Conservation (phyloP, 2,888 invertebrate genomes). For the Clostera curtula region DNA sequence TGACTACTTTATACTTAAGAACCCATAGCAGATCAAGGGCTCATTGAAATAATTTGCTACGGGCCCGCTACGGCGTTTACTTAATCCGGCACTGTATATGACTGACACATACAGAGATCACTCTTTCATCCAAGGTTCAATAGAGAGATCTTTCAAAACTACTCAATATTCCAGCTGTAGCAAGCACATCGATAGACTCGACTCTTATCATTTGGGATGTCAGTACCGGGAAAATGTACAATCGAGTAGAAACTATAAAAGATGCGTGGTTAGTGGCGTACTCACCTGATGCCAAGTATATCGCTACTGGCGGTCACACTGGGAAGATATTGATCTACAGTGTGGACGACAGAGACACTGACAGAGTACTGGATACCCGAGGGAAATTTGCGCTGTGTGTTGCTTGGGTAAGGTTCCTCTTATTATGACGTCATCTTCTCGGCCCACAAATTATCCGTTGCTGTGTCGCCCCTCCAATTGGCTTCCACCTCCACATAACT, state of each 20-base stretch:
- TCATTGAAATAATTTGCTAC: no score
- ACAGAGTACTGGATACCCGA: slow-evolving; percentile 90
- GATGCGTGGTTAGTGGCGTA: slow-evolving; percentile 96
- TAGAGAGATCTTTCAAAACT: neutral
- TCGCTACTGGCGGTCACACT: slow-evolving; percentile 93
- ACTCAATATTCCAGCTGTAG: slow-evolving; percentile 79
- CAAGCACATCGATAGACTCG: slow-evolving; percentile 94
- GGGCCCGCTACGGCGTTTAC: no score
- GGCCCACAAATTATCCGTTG: no score
- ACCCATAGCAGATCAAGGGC: no score
- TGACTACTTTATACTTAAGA: no score
- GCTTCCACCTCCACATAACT: no score
- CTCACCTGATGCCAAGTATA: slow-evolving; percentile 90
- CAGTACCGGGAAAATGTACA: slow-evolving; percentile 85
- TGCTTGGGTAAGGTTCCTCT: slow-evolving; percentile 84
- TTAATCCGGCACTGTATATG: no score
- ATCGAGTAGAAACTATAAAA: slow-evolving; percentile 87
- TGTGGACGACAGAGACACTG: slow-evolving; percentile 86
- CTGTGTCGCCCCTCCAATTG: no score
- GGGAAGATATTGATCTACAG: slow-evolving; percentile 93
- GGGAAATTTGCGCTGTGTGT: slow-evolving; percentile 95
- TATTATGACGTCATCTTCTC: neutral
- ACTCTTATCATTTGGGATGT: slow-evolving; percentile 94
- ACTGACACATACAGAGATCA: no score
- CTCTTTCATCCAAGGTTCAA: neutral